These are phyloP conservation scores for Dioctria rufipes DNA, from an alignment of 2,888 invertebrate species.

Conservation along the genomic window DNA sequence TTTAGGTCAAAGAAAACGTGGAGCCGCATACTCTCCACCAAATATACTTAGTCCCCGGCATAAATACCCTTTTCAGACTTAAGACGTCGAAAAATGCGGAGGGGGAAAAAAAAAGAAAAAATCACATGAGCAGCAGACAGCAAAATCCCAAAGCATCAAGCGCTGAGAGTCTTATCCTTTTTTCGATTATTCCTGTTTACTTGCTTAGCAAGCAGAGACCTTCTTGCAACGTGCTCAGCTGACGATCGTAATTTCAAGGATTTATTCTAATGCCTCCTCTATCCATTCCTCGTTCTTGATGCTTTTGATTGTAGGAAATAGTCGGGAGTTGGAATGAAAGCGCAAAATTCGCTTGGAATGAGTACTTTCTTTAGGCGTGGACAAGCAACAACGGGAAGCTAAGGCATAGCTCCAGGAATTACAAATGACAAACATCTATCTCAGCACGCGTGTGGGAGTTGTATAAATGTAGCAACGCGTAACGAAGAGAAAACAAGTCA, in stretches of 20 bases:
- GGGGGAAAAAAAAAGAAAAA: neutral
- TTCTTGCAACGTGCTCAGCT: slow-evolving; percentile 15
- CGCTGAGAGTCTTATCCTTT: slow-evolving; percentile 21
- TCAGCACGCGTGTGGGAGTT: slow-evolving; percentile 11
- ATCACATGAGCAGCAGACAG: slow-evolving; percentile 21
- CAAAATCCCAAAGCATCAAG: slow-evolving; percentile 31
- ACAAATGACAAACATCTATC: slow-evolving; percentile 38
- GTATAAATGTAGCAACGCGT: neutral
- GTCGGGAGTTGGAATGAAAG: neutral
- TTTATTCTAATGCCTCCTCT: slow-evolving; percentile 32
- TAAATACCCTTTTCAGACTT: slow-evolving; percentile 31
- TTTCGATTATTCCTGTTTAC: slow-evolving; percentile 18
- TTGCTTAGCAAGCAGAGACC: neutral
- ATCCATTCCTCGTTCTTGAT: neutral
- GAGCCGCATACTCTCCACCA: neutral
- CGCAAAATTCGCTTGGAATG: no score
- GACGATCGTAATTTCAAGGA: slow-evolving; percentile 30
- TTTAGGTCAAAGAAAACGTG: slow-evolving; percentile 15
- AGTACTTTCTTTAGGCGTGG: slow-evolving; percentile 3
- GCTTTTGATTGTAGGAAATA: neutral
- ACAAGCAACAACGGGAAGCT: slow-evolving; percentile 12
- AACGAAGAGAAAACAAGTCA: neutral
- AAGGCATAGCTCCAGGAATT: slow-evolving; percentile 15
- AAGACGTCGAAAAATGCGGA: slow-evolving; percentile 10
- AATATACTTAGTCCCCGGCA: neutral